phyloP scores from a whole-genome alignment of 2,888 invertebrate genomes.

The Anticlea derivata region DNA sequence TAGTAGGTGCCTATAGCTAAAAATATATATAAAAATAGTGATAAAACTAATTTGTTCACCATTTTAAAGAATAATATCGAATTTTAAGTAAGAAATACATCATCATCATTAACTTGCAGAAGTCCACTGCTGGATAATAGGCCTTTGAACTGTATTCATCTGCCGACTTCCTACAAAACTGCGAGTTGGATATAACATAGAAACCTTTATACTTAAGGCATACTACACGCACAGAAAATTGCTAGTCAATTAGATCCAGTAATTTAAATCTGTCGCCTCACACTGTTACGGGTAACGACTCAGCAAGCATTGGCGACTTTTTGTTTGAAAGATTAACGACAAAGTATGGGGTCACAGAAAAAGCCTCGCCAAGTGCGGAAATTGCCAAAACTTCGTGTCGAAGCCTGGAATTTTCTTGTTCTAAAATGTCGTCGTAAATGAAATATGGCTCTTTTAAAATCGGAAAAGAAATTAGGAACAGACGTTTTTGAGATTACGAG shows the following conservation, averaged over 20 bases:
- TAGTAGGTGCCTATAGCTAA: too few relatives aligned
- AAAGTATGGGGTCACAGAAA: constrained; percentile 78
- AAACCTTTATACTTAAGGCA: too few relatives aligned
- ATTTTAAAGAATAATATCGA: too few relatives aligned
- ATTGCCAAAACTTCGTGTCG: constrained; percentile 82
- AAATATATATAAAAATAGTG: too few relatives aligned
- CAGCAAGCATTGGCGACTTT: constrained; percentile 68
- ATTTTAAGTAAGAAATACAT: too few relatives aligned
- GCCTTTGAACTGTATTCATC: too few relatives aligned
- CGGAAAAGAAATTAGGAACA: constrained; percentile 82
- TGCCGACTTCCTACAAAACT: too few relatives aligned
- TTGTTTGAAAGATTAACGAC: constrained; percentile 80
- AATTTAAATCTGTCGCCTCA: constrained; percentile 71
- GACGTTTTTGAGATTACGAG: constrained; percentile 79
- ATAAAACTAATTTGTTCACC: too few relatives aligned
- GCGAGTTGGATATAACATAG: too few relatives aligned
- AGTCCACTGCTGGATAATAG: too few relatives aligned
- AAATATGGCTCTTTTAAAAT: constrained; percentile 82
- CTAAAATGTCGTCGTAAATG: constrained; percentile 81
- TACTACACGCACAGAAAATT: background rate
- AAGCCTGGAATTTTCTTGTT: constrained; percentile 80
- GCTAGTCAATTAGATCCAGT: constrained; percentile 50
- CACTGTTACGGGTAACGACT: constrained; percentile 68
- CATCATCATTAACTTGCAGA: too few relatives aligned
- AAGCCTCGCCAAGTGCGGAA: constrained; percentile 76